phyloP scores from a whole-genome alignment of 1,140 invertebrate genomes.

The Rhopalosiphum maidis region DNA sequence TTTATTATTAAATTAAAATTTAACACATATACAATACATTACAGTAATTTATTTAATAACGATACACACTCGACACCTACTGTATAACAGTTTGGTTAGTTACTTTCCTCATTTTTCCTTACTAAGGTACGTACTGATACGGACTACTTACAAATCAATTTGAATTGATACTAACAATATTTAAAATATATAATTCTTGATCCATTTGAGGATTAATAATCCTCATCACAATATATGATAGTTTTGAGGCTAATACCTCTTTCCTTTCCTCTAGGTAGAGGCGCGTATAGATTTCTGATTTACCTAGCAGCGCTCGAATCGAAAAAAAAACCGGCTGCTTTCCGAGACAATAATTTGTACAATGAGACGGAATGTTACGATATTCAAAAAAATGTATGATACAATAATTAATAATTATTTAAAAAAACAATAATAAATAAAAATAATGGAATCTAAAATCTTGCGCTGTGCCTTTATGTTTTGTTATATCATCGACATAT shows the following conservation, averaged over 20 bases:
- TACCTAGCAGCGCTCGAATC: not conserved
- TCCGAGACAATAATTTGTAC: not conserved
- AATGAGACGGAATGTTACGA: not conserved
- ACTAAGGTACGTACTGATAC: not conserved
- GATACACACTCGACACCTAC: not conserved
- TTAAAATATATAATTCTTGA: not conserved
- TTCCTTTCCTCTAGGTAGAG: not conserved
- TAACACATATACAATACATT: not conserved
- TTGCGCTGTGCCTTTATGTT: not conserved
- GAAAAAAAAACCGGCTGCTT: not conserved
- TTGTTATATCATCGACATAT: not conserved
- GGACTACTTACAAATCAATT: not conserved
- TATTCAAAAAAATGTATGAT: not conserved
- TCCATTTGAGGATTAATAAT: too few relatives aligned
- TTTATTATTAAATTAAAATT: not conserved
- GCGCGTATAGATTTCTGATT: not conserved
- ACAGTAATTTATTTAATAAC: not conserved
- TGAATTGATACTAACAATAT: not conserved
- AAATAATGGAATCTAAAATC: too few relatives aligned
- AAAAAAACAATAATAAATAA: too few relatives aligned
- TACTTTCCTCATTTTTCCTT: not conserved
- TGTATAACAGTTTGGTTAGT: not conserved
- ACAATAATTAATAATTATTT: not conserved
- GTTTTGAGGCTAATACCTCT: too few relatives aligned
- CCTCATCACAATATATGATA: not conserved